Conservation (phyloP, 2,113 vertebrate species). For the Pholis gunnellus region DNA sequence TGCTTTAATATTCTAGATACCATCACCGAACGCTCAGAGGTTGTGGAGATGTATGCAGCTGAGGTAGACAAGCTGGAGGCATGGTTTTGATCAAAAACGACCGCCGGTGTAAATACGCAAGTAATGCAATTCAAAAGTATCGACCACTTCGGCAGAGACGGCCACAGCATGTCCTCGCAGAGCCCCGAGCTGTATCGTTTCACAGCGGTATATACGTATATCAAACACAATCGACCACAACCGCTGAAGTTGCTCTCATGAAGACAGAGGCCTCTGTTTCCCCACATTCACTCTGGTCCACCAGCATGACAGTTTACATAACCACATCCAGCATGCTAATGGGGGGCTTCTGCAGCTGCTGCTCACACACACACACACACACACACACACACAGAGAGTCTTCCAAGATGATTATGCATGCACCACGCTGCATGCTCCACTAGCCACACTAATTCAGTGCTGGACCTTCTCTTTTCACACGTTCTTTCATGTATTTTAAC, state of each 20-base stretch:
- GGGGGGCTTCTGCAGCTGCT: conserved; percentile 79
- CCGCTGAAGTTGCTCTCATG: conserved; percentile 52
- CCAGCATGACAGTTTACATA: conserved; percentile 78
- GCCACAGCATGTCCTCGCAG: conserved; percentile 41
- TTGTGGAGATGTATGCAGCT: not conserved
- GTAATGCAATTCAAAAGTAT: conserved; percentile 55
- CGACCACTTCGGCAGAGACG: conserved; percentile 29
- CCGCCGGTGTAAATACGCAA: conserved; percentile 19
- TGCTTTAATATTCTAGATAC: not conserved
- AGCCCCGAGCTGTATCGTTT: conserved; percentile 24
- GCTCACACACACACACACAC: conserved; percentile 44
- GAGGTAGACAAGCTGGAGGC: conserved; percentile 13
- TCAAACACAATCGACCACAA: conserved; percentile 57
- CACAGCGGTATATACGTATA: conserved; percentile 35
- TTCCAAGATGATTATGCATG: conserved; percentile 73
- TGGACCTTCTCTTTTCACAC: conserved; percentile 49
- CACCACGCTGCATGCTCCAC: conserved; percentile 60
- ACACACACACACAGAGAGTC: conserved; percentile 47
- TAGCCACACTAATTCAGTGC: conserved; percentile 55
- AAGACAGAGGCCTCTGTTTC: conserved; percentile 71
- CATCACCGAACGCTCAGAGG: not conserved
- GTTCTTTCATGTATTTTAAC: conserved; percentile 32
- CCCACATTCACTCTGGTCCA: conserved; percentile 67
- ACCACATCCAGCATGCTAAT: conserved; percentile 81
- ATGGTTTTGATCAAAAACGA: conserved; percentile 35